phyloP scores from a whole-genome alignment of 2,113 vertebrate species.

The Pungitius pungitius region DNA sequence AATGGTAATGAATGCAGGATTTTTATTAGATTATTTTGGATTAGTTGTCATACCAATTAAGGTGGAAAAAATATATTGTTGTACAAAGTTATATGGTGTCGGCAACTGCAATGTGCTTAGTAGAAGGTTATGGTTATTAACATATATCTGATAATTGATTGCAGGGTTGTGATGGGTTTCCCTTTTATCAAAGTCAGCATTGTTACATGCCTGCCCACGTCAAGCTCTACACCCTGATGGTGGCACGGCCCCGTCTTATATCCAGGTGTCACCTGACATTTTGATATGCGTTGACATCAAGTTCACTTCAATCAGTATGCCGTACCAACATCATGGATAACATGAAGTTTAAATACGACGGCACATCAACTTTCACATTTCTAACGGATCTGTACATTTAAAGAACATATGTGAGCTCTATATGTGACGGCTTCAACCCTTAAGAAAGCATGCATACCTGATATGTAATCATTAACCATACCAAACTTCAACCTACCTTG shows the following conservation, averaged over 20 bases:
- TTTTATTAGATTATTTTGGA: constrained; percentile 47
- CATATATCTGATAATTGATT: not conserved
- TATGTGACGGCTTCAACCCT: not conserved
- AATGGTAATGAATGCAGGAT: constrained; percentile 53
- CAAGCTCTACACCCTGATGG: not conserved
- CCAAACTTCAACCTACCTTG: not conserved
- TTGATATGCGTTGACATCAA: no score
- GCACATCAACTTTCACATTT: no score
- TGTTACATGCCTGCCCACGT: not conserved
- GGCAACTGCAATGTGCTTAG: not conserved
- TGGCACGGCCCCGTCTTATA: not conserved
- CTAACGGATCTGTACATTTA: not conserved
- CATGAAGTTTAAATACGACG: no score
- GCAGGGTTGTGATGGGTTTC: not conserved
- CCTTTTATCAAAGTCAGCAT: not conserved
- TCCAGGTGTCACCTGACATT: no score
- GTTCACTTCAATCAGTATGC: no score
- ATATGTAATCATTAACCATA: not conserved
- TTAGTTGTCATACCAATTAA: constrained; percentile 50
- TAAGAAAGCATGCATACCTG: not conserved
- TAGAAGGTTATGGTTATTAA: not conserved
- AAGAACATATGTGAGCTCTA: not conserved
- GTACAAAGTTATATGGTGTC: not conserved
- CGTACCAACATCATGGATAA: no score
- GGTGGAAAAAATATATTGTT: constrained; percentile 36